Evolutionary conservation across 2,113 vertebrate species (phyloP).

Genomic region (Hoplias malabaricus): DNA sequence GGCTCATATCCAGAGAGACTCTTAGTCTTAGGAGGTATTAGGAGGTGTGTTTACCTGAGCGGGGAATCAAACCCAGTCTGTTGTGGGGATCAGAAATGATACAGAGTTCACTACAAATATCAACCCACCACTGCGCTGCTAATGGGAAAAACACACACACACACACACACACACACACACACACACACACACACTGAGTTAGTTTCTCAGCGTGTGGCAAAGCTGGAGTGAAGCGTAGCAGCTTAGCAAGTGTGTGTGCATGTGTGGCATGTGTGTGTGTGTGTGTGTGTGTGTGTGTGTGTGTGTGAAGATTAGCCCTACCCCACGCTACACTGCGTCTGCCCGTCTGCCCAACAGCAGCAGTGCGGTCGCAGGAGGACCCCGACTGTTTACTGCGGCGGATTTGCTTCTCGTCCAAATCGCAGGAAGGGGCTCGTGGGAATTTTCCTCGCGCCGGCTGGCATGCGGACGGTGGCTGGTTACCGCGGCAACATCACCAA

Average conservation of each 20-base stretch:
- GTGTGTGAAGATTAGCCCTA: neutral
- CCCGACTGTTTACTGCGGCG: conserved; percentile 38
- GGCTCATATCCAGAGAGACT: no score
- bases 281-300: conserved; percentile 1
- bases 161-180: neutral
- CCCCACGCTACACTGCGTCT: conserved; percentile 7
- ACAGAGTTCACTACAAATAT: no score
- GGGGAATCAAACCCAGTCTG: no score
- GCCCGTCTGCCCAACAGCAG: conserved; percentile 30
- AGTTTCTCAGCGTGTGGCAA: neutral
- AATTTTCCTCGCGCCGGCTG: conserved; percentile 24
- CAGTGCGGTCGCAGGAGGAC: conserved; percentile 14
- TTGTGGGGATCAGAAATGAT: neutral
- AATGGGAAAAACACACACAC: neutral
- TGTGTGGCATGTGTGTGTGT: neutral
- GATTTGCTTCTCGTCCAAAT: conserved; percentile 52
- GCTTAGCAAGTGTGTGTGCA: neutral
- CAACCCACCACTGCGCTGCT: no score
- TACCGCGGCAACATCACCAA: neutral
- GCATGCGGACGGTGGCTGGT: conserved; percentile 32
- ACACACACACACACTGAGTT: neutral
- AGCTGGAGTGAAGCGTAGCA: neutral
- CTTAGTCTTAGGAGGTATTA: no score
- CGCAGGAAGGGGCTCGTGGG: conserved; percentile 46
- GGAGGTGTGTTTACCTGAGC: no score